Base-by-base conservation (phyloP, 2,113 vertebrate genomes). In the Petrocephalus microphthalmus region DNA sequence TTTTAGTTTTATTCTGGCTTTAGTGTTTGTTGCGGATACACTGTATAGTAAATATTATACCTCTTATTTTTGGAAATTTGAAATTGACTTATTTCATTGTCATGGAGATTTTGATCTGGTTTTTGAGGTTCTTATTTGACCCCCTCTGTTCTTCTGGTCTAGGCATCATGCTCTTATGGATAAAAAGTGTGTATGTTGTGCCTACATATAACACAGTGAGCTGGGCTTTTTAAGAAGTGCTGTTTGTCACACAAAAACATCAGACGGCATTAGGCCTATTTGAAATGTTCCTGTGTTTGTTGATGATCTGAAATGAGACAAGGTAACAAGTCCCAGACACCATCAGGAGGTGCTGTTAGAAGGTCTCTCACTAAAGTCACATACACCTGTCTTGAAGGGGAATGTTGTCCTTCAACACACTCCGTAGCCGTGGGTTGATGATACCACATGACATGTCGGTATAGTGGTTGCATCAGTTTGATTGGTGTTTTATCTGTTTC, bases 401-500 rank as follows among this genome's bases (percentile, higher is more conserved):
- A 49, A 84, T 19, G 22, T 51, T 82, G 42, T 82, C 33, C 33
- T 82, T 37, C 13, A 82, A 20, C 42, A 33, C 42, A 82, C 42
- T 42, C 42, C 33, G 45, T 84, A 84, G 42, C 15, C 42, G n/a
- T 84, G 37, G 81, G 33, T 33, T 85, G 83, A 25, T 49, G 81
- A 83, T 29, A 33, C n/a, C 83, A n/a, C 11, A 53, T 85, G 45
- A 51, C 25, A 10, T n/a, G 25, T 51, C 10, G 25, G 7, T 84
- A 49, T 84, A 84, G 47, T 51, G 42, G 81, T 33, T 25, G 33
- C 51, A 6, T 83, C 47, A 29, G 78, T 60, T 60, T 88, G 78
- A 49, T 87, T 87, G 87, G 20, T 56, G 22, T 53, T 78, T 78
- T 29, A 87, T 87, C 49, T 74, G 84, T 78, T 78, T 88, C 37